Base-by-base conservation (phyloP, 2,797 vertebrate genomes). In the Ispidina lecontei region DNA sequence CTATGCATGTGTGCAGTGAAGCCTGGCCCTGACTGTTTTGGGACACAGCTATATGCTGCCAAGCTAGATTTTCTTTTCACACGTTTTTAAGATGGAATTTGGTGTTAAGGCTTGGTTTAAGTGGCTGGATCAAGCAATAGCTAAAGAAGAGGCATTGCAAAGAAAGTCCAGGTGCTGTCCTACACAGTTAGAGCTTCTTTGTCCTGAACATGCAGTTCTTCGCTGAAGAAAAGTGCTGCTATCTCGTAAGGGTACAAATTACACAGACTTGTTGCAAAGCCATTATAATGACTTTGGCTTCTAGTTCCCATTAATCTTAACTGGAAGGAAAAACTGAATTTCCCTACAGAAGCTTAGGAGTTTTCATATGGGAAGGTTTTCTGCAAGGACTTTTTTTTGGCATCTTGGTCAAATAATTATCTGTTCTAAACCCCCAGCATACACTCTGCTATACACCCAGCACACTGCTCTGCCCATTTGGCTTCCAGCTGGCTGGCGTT, bases 401-500 rank as follows among this genome's bases (percentile, higher is more conserved):
- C 77, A 33, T 31, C 35, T 87, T 58, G 54, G 47, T 49, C 49
- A 77, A 85, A 51, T 43, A 21, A 12, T 39, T 2, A 2, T 65
- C 26, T 65, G n/a, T 39, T 69, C 55, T 79, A 44, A 79, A 44
- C 6, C 13, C 13, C 11, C 51, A 49, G 64, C 47, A 9, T 20
- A 0, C 25, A 4, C 28, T 31, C 2, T 21, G 16, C 23, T 12
- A 13, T 17, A n/a, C 52, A 54, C 52, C 29, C 52, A 19, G 52
- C 39, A 29, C 20, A 2, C 25, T 65, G 68, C 76, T 89, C 81
- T 10, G 69, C 81, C 47, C 82, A 60, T 82, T 87, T 76, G 58
- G 56, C 87, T 94, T 69, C 82, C 84, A 93, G 72, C 68, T 87
- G 78, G 20, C 28, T 67, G 73, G 18, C 3, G 10, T 64, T 49